These are phyloP conservation scores for Acleris sparsana DNA, from an alignment of 2,888 invertebrate genomes.

Conservation along the genomic window DNA sequence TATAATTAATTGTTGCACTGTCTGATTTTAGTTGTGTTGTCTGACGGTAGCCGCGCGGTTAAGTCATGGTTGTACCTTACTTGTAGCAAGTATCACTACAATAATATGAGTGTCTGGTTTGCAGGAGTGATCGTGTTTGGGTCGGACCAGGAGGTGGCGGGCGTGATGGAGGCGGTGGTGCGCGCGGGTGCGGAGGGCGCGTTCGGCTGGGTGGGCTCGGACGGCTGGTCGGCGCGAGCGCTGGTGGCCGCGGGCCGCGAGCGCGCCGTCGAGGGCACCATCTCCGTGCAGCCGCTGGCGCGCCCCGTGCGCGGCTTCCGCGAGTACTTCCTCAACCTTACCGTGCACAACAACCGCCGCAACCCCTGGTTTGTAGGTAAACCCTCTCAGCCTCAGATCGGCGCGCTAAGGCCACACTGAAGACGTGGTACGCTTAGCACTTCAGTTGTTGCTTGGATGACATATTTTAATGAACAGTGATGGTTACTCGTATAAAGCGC, in stretches of 20 bases:
- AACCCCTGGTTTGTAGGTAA: constrained; percentile 98
- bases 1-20: too few relatives aligned
- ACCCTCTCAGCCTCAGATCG: constrained; percentile 23
- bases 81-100: too few relatives aligned
- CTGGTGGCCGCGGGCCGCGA: constrained; percentile 94
- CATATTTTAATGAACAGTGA: too few relatives aligned
- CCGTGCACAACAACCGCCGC: constrained; percentile 92
- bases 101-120: too few relatives aligned
- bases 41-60: too few relatives aligned
- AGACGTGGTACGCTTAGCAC: neutral
- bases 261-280: constrained; percentile 88
- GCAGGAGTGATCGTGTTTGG: constrained; percentile 97
- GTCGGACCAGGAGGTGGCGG: constrained; percentile 97
- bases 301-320: constrained; percentile 93
- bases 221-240: constrained; percentile 96
- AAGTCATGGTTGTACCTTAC: too few relatives aligned
- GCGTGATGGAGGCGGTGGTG: constrained; percentile 95
- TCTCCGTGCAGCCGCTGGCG: constrained; percentile 97
- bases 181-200: constrained; percentile 92
- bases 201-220: constrained; percentile 98
- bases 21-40: too few relatives aligned
- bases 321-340: constrained; percentile 92
- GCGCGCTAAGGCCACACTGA: too few relatives aligned
- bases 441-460: too few relatives aligned
- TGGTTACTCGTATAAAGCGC: too few relatives aligned